Base-by-base conservation (phyloP, 2,797 vertebrate genomes). In the Microctenopoma stevenorrisi region DNA sequence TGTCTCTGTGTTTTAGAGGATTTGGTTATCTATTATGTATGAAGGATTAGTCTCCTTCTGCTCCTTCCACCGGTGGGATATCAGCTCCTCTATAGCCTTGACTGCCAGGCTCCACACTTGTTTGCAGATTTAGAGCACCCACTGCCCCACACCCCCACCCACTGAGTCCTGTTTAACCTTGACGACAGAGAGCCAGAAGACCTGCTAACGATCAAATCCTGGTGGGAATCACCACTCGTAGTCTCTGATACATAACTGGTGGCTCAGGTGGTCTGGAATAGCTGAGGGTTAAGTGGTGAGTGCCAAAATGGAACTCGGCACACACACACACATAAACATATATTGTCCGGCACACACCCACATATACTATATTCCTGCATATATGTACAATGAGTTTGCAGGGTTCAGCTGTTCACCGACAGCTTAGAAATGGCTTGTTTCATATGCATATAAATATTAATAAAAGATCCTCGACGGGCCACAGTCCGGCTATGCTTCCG, bases 361-460 rank as follows among this genome's bases (percentile, higher is more conserved):
- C 51, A 68, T n/a, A 71, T 8, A 55, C 43, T 54, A 37, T 71
- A 64, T 64, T 69, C 54, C 51, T 72, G n/a, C 54, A 76, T 64
- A 70, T 52, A 81, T 55, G 80, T 76, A 61, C 42, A 66, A 86
- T 53, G 77, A 60, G 78, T 79, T 76, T 46, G 49, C 51, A 64
- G 80, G 83, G 83, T 90, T 85, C 89, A 88, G 82, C 87, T 84
- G 84, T 72, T 88, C 84, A 75, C 83, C 58, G 59, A 87, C 83
- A 86, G 86, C 84, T 91, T 83, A 83, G 81, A 91, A 87, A 83
- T 81, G 80, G 84, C 89, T 92, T 89, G 89, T 93, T 94, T 92
- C 87, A 90, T 91, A 93, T 94, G 91, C 91, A 93, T 94, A 93
- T 92, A 91, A 94, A 94, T 94, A 94, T 93, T 92, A 93, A 94